Percentiles rank a stretch among this genome's conserved stretches.
These are phyloP conservation scores for Dryoscopus gambensis DNA, from an alignment of 2,113 vertebrate genomes.

Conservation along the genomic window DNA sequence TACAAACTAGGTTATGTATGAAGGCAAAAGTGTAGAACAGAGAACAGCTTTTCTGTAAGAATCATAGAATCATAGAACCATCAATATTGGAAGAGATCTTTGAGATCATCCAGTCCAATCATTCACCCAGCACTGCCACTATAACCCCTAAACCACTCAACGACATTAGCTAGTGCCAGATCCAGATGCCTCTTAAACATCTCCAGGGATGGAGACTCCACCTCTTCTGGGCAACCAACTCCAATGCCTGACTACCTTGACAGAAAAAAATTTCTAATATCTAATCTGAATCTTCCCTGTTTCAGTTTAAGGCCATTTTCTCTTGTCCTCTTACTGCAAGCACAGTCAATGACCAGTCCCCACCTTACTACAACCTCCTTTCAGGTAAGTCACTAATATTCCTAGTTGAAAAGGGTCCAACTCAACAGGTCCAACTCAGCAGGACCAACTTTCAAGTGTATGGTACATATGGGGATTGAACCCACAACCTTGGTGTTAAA, in stretches of 20 bases:
- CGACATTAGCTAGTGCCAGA: neutral
- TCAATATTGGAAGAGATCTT: neutral
- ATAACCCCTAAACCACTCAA: neutral
- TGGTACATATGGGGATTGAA: neutral
- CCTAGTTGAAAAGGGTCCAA: neutral
- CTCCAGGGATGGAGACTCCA: neutral
- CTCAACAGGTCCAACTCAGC: neutral
- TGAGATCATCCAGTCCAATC: neutral
- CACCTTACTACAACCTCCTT: neutral
- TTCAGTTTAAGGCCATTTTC: neutral
- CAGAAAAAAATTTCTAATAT: neutral
- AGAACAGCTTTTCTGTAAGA: neutral
- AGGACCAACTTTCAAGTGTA: neutral
- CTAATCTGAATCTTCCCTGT: neutral
- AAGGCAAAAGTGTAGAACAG: neutral
- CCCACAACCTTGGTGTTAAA: fast-evolving
- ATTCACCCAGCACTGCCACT: neutral
- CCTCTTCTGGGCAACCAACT: neutral
- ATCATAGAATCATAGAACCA: neutral
- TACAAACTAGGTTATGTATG: neutral
- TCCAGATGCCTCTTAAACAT: neutral
- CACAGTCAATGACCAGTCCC: neutral
- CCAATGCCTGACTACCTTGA: neutral
- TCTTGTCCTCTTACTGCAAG: neutral
- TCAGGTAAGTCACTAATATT: neutral